phyloP scores from a whole-genome alignment of 2,888 invertebrate species.

The Xylocampa areola region DNA sequence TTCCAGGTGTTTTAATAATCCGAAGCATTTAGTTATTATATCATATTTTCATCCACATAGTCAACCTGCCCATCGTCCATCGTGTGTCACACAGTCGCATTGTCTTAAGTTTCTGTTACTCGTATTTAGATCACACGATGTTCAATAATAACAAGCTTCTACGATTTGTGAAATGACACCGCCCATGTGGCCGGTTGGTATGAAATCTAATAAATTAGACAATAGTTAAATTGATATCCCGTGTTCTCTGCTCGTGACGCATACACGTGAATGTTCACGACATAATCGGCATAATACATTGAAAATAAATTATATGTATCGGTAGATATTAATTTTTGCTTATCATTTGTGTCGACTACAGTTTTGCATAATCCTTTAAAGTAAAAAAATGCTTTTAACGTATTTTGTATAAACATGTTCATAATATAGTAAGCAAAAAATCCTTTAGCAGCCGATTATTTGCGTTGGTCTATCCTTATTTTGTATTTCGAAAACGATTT shows the following conservation, averaged over 20 bases:
- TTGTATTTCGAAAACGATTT: conserved; percentile 66
- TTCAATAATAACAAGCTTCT: conserved; percentile 14
- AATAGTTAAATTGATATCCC: conserved; percentile 12
- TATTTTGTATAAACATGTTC: conserved; percentile 17
- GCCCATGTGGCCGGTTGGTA: conserved; percentile 6
- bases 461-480: conserved; percentile 54
- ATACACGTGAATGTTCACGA: conserved; percentile 16
- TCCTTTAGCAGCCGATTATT: conserved; percentile 44
- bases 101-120: conserved; percentile 38
- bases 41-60: conserved; percentile 32
- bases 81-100: no score
- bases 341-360: no score
- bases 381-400: not conserved
- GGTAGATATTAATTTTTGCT: no score
- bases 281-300: not conserved
- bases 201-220: conserved; percentile 14
- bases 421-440: conserved; percentile 37
- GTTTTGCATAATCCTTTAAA: no score
- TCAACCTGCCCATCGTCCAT: no score
- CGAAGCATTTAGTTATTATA: conserved; percentile 28
- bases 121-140: conserved; percentile 23
- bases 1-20: conserved; percentile 58
- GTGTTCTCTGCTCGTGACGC: conserved; percentile 1
- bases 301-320: not conserved
- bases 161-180: conserved; percentile 13